Base-by-base conservation (phyloP, 2,113 vertebrate species). In the Anguilla japonica region DNA sequence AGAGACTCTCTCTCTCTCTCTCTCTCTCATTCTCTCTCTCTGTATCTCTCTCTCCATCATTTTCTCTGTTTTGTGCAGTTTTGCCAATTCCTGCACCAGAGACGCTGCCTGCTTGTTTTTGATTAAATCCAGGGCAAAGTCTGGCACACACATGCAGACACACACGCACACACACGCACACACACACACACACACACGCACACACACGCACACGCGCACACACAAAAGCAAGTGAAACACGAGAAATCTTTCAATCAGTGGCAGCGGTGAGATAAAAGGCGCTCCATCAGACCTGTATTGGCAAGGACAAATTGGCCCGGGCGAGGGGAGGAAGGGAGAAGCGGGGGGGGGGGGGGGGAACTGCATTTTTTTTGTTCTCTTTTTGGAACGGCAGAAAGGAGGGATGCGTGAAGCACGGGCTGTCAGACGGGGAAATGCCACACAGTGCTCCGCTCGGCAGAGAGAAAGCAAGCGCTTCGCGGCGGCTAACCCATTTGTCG, bases 121-220 rank as follows among this genome's bases (percentile, higher is more conserved):
- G 89, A 93, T 93, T 92, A 92, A 89, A 92, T 91, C 86, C 89
- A 86, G 87, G 89, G 88, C 88, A 84, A 88, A 90, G 87, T 81
- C 83, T 87, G 81, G 39, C 50, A 84, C 50, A 29, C n/a, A 84
- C 57, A 41, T n/a, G 39, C 81, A 83, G 50, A 39, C 82, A 86
- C 39, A 60, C 50, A 80, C 20, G 40, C 71, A 40, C 63, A 46
- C 50, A 85, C 85, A 86, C 84, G 83, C 81, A 88, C 87, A 88
- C 87, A 84, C 60, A 57, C 57, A 84, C 40, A 57, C 18, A 41
- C 60, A 34, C 57, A 71, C 29, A 53, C 15, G 20, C 29, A 46
- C 78, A 75, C 41, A 16, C 20, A 57, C 41, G 29, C 41, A 41
- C 57, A 60, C 29, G 40, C 39, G 18, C 40, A 40, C 57, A 40